Conservation (phyloP, 2,888 invertebrate species). For the Rhaphigaster nebulosa region DNA sequence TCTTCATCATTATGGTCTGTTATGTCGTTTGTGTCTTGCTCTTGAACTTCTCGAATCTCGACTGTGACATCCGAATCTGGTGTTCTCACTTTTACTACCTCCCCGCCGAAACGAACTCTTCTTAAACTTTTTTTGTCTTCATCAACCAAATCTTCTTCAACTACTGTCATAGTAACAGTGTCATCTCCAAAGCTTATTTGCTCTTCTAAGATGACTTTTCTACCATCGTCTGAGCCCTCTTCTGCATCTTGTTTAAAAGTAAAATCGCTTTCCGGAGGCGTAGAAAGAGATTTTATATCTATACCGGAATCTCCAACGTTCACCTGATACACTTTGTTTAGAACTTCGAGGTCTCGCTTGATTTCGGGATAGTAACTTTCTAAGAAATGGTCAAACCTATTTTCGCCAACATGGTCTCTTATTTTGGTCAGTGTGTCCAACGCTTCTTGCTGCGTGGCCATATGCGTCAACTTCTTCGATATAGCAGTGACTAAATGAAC, state of each 20-base stretch:
- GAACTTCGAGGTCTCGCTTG: constrained; percentile 73
- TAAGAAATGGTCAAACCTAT: constrained; percentile 75
- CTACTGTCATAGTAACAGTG: constrained; percentile 86
- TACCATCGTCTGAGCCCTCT: constrained; percentile 58
- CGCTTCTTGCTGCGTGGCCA: constrained; percentile 75
- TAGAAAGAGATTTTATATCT: constrained; percentile 65
- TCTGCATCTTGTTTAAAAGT: constrained; percentile 16
- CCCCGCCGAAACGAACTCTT: constrained; percentile 88
- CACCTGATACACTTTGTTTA: constrained; percentile 75
- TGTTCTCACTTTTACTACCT: constrained; percentile 86
- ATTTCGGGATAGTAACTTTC: constrained; percentile 70
- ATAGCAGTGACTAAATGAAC: constrained; percentile 69
- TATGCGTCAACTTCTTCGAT: constrained; percentile 70
- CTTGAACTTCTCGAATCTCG: constrained; percentile 59
- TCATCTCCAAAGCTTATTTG: constrained; percentile 86
- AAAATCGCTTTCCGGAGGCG: constrained; percentile 49
- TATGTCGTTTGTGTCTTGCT: constrained; percentile 60
- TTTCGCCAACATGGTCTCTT: constrained; percentile 77
- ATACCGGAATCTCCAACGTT: constrained; percentile 67
- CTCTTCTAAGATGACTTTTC: constrained; percentile 61
- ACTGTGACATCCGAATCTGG: constrained; percentile 81
- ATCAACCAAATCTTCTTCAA: constrained; percentile 76
- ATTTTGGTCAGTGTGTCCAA: constrained; percentile 79
- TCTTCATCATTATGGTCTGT: constrained; percentile 56
- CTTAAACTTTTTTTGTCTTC: constrained; percentile 72